A percentile compares a stretch with the other conserved stretches of the same genome.
These are phyloP conservation scores for Melipona bicolor DNA, from an alignment of 2,888 invertebrate species.

Conservation along the genomic window DNA sequence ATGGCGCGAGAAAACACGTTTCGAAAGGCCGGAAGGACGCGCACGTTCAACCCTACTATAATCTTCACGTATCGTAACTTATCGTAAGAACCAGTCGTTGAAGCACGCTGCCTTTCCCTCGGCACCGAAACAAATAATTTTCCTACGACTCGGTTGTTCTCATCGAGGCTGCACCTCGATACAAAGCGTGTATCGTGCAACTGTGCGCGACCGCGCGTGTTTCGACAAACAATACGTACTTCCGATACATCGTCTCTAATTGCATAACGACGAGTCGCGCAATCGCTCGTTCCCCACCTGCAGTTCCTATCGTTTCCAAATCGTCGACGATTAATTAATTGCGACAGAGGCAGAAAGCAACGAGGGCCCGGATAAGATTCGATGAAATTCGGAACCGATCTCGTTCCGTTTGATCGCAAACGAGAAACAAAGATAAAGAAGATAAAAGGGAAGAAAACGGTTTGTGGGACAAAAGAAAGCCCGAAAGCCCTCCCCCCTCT, in stretches of 20 bases:
- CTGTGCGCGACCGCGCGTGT: neutral
- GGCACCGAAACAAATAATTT: constrained; percentile 43
- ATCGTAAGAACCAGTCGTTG: constrained; percentile 63
- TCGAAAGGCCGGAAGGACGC: constrained; percentile 70
- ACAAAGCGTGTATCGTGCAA: neutral
- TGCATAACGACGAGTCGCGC: constrained; percentile 31
- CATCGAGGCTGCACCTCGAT: constrained; percentile 9
- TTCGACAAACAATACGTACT: constrained; percentile 10
- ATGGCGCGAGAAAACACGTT: constrained; percentile 68
- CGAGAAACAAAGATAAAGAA: no score
- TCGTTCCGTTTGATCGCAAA: constrained; percentile 46
- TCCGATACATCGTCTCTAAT: constrained; percentile 15
- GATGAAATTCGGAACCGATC: constrained; percentile 17
- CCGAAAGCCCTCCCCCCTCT: constrained; percentile 19
- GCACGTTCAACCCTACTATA: constrained; percentile 63
- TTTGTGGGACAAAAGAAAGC: constrained; percentile 65
- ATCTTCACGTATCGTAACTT: constrained; percentile 63
- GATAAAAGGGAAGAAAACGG: constrained; percentile 33
- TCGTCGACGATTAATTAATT: constrained; percentile 19
- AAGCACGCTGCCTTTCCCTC: constrained; percentile 50
- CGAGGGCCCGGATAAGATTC: neutral
- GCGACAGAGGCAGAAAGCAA: constrained; percentile 8
- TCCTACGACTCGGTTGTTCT: constrained; percentile 16
- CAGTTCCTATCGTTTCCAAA: neutral
- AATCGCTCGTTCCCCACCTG: neutral